A percentile compares a stretch with the other conserved stretches of the same genome.
These are phyloP conservation scores for Drosophila mauritiana DNA, from an alignment of 1,140 invertebrate genomes.

Conservation along the genomic window DNA sequence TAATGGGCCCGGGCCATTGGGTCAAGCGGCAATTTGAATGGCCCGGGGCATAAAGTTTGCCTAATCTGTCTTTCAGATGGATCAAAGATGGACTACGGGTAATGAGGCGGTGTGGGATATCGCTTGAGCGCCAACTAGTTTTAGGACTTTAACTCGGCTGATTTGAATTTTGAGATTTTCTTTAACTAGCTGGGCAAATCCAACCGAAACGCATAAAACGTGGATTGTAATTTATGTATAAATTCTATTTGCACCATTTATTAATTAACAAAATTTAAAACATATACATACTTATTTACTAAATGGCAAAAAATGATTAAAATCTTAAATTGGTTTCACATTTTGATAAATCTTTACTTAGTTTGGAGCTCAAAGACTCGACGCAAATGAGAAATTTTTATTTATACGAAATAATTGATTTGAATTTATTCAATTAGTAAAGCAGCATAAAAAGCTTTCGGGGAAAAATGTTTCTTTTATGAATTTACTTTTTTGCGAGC, in stretches of 20 bases:
- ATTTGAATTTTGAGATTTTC: constrained; percentile 29
- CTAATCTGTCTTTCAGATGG: constrained; percentile 62
- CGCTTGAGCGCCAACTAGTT: constrained; percentile 20
- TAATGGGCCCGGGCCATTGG: constrained; percentile 54
- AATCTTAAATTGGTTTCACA: background rate
- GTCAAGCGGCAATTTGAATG: constrained; percentile 58
- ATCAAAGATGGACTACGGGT: constrained; percentile 50
- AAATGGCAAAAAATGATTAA: background rate
- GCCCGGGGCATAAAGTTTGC: constrained; percentile 63
- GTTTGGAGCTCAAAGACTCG: background rate
- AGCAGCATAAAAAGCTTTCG: background rate
- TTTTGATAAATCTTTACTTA: background rate
- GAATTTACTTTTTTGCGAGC: background rate
- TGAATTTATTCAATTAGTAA: background rate
- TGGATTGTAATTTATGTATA: background rate
- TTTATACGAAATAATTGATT: background rate
- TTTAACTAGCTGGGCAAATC: background rate
- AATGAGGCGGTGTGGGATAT: constrained; percentile 37
- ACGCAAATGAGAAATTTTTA: background rate
- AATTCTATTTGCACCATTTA: background rate
- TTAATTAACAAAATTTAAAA: too few relatives aligned
- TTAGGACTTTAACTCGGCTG: constrained; percentile 8
- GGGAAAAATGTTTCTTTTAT: background rate
- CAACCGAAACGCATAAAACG: background rate
- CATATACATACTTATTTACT: too few relatives aligned